Evolutionary conservation across 1,140 invertebrate genomes (phyloP).

Genomic region (Diachasma alloeum): DNA sequence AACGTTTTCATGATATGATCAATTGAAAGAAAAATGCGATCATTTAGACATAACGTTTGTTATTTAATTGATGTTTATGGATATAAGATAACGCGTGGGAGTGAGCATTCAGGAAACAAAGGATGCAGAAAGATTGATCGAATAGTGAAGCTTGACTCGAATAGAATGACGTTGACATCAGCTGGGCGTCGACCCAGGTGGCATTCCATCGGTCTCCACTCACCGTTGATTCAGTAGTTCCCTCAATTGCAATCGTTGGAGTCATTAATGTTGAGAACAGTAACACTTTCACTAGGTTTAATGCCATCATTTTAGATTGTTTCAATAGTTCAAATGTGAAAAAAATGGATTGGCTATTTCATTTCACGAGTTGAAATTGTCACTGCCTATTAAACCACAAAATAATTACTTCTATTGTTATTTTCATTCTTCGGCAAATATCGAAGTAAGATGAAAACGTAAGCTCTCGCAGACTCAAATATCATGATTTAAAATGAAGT

Average conservation of each 20-base stretch:
- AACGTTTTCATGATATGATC: no score
- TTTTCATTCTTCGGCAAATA: no score
- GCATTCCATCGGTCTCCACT: slow-evolving; percentile 35
- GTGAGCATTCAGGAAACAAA: neutral
- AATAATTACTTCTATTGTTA: no score
- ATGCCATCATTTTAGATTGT: slow-evolving; percentile 18
- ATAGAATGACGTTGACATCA: slow-evolving; percentile 11
- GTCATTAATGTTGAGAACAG: slow-evolving; percentile 32
- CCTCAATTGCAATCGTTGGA: slow-evolving; percentile 23
- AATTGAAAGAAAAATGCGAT: no score
- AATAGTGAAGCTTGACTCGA: neutral
- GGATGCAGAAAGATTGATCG: neutral
- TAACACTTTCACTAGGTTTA: slow-evolving; percentile 51
- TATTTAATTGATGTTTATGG: neutral
- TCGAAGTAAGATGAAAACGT: no score
- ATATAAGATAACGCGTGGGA: neutral
- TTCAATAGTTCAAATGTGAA: no score
- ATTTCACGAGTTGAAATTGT: no score
- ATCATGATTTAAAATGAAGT: neutral
- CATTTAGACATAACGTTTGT: no score
- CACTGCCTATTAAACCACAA: no score
- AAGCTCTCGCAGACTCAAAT: no score
- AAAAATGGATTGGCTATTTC: no score
- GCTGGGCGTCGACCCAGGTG: slow-evolving; percentile 19
- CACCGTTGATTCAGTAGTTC: slow-evolving; percentile 45